Percentiles rank a stretch among this genome's conserved stretches.
phyloP scores from a whole-genome alignment of 1,140 invertebrate species.

The Calephelis virginiensis region DNA sequence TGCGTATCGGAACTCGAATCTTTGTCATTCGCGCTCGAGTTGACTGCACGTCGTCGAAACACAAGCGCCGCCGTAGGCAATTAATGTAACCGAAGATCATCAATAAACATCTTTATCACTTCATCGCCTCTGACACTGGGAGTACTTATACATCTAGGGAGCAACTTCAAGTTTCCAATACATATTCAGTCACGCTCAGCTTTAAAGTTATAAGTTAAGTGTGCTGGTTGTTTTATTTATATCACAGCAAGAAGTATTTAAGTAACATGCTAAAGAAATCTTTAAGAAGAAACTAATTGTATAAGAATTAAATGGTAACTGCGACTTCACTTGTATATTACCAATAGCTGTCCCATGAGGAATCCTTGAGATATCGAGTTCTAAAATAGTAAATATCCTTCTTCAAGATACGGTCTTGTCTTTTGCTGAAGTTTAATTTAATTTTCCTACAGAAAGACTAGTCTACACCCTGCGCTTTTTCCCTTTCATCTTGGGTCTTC shows the following conservation, averaged over 20 bases:
- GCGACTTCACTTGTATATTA: no score
- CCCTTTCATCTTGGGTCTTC: no score
- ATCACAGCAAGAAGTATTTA: constrained; percentile 29
- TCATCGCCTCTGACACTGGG: constrained; percentile 64
- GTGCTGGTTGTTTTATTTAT: constrained; percentile 34
- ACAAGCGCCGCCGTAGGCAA: constrained; percentile 72
- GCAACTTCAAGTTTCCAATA: constrained; percentile 61
- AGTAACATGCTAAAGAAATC: not conserved
- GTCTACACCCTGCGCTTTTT: no score
- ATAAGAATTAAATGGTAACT: no score
- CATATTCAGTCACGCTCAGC: constrained; percentile 60
- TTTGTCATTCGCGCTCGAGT: constrained; percentile 68
- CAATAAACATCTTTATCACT: constrained; percentile 77
- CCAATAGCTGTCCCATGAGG: no score
- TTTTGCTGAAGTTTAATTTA: no score
- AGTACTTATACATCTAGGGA: constrained; percentile 58
- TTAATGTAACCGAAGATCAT: constrained; percentile 75
- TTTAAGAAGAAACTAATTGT: not conserved
- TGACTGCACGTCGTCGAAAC: constrained; percentile 53
- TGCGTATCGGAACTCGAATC: constrained; percentile 59
- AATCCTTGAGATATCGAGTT: no score
- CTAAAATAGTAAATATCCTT: no score
- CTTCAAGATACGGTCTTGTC: no score
- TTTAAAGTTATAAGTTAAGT: constrained; percentile 40
- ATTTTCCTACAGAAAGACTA: no score